Percentiles rank a stretch among this genome's conserved stretches.
Evolutionary conservation across 1,140 invertebrate genomes (phyloP).

Genomic region (Liolophura sinensis): DNA sequence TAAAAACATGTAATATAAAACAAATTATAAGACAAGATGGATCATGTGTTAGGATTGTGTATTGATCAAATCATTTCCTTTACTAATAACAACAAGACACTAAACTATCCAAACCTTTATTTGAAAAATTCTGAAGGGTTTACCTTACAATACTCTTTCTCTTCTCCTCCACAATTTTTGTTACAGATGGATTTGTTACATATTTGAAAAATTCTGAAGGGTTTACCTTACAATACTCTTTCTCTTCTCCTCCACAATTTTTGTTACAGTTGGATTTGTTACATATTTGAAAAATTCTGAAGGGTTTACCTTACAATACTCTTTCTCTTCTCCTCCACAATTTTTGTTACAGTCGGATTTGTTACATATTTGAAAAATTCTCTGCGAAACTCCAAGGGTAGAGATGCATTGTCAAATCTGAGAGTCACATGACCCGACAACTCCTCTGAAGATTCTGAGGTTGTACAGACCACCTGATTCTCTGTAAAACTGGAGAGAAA

Average conservation of each 20-base stretch:
- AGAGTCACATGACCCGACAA: not conserved
- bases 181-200: not conserved
- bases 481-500: conserved; percentile 3
- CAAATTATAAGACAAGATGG: too few species aligned
- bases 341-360: not conserved
- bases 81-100: too few species aligned
- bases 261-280: not conserved
- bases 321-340: not conserved
- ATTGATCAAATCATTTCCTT: too few species aligned
- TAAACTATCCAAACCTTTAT: too few species aligned
- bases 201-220: too few species aligned
- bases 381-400: not conserved
- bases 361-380: not conserved
- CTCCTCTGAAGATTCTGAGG: not conserved
- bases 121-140: too few species aligned
- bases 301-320: too few species aligned
- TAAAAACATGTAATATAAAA: conserved; percentile 8
- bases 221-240: not conserved
- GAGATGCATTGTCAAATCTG: not conserved
- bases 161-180: not conserved
- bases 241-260: not conserved
- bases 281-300: not conserved
- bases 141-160: not conserved
- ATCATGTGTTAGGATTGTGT: too few species aligned
- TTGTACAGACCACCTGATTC: not conserved